phyloP scores from a whole-genome alignment of 1,140 invertebrate genomes.

The Patella vulgata region DNA sequence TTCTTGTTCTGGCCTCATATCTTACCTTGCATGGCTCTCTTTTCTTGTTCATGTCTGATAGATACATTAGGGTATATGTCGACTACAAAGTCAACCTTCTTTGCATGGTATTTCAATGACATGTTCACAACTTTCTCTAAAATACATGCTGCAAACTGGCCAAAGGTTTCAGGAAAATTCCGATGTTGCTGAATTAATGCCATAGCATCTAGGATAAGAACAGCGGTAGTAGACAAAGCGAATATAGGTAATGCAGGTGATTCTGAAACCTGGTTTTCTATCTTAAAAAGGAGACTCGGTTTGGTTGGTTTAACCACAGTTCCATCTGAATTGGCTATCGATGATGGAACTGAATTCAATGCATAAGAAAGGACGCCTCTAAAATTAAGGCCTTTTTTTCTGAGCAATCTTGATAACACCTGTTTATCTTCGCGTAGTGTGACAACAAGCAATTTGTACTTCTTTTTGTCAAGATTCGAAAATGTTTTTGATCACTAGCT shows the following conservation, averaged over 20 bases:
- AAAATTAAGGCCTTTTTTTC: not conserved
- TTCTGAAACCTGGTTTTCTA: not conserved
- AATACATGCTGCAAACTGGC: too few species aligned
- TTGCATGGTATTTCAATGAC: too few species aligned
- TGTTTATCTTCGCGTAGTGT: not conserved
- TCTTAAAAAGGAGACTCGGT: not conserved
- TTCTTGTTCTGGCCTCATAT: too few species aligned
- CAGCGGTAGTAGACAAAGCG: not conserved
- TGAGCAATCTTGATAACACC: not conserved
- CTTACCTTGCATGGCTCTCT: too few species aligned
- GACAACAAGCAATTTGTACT: too few species aligned
- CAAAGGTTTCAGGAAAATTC: not conserved
- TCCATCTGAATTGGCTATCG: slow-evolving; percentile 1
- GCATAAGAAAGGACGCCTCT: not conserved
- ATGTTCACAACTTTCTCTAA: not conserved
- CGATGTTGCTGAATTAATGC: not conserved
- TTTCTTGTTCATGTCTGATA: slow-evolving; percentile 3
- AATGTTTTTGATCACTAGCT: too few species aligned
- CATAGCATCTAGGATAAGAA: not conserved
- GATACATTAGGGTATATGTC: not conserved
- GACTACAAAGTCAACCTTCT: not conserved
- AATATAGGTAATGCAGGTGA: too few species aligned
- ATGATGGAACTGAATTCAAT: not conserved
- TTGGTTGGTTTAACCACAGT: not conserved
- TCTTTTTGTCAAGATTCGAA: too few species aligned